Percentiles rank a stretch among this genome's conserved stretches.
Evolutionary conservation across 2,888 invertebrate species (phyloP).

Genomic region (Eutolmus rufibarbis): DNA sequence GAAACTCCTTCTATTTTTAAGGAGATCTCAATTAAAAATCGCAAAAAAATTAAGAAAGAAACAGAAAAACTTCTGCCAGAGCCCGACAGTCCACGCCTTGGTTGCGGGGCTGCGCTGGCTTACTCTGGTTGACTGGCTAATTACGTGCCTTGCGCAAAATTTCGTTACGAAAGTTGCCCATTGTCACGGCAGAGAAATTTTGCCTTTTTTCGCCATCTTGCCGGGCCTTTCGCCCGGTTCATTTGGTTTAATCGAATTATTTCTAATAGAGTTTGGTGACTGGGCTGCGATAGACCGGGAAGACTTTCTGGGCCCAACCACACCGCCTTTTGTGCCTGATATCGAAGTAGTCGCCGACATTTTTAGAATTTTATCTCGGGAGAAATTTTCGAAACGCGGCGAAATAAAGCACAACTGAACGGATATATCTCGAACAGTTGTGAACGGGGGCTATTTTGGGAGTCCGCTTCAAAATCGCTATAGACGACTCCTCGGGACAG

Average conservation of each 20-base stretch:
- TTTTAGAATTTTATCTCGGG: conserved; percentile 35
- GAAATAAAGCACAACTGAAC: neutral
- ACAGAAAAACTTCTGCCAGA: neutral
- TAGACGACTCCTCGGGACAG: neutral
- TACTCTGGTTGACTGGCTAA: conserved; percentile 1
- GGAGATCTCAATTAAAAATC: conserved; percentile 33
- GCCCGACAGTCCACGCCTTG: neutral
- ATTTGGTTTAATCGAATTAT: conserved; percentile 14
- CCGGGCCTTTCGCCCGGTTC: neutral
- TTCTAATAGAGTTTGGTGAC: neutral
- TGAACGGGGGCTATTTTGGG: conserved; percentile 28
- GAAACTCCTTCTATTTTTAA: conserved; percentile 21
- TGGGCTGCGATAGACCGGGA: neutral
- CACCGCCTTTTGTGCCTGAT: conserved; percentile 2
- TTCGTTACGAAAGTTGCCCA: conserved; percentile 14
- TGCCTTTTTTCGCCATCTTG: neutral
- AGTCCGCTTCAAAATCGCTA: conserved; percentile 19
- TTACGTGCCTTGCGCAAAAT: conserved; percentile 10
- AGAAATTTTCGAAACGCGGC: conserved; percentile 1
- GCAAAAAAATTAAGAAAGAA: conserved; percentile 1
- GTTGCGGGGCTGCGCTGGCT: neutral
- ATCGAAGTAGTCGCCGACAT: conserved; percentile 28
- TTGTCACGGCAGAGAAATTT: conserved; percentile 5
- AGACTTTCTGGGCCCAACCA: neutral
- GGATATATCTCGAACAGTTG: conserved; percentile 28